Base-by-base conservation (phyloP, 2,797 vertebrate species). In the Trematomus bernacchii region DNA sequence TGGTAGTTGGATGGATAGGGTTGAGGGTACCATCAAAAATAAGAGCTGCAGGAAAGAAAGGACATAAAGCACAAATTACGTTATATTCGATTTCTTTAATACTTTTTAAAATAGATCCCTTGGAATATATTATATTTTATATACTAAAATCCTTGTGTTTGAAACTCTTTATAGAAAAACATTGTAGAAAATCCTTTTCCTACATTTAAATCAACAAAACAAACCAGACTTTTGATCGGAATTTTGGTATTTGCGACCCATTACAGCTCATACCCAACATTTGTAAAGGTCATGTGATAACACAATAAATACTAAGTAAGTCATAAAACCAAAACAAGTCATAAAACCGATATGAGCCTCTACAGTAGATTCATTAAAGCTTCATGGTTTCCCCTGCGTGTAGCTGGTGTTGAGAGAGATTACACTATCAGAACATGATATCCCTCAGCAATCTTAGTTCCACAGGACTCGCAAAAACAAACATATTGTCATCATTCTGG, bases 1-100 rank as follows among this genome's bases (percentile, higher is more conserved):
- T 98, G 76, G 97, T 97, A 82, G 97, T 99, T 64, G 97, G 97
- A 78, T 98, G 97, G 0, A 97, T 94, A 0, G 97, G 97, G 92
- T 98, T 99, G 73, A 96, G 96, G 21, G 96, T 95, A 37, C 97
- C 98, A 0, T 97, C 96, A 61, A 99, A 99, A 52, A 99, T 93
- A 33, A 99, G 94, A 46, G 96, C 97, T 98, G 86, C 44, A 70
- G 73, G 50, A 62, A 70, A 1, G 64, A 27, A 54, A 40, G 18
- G 43, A 23, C 1, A 71, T 14, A 19, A 42, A 61, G 54, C n/a
- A 40, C 30, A 2, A 42, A 42, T 48, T 13, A 12, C 11, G 27
- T 51, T 14, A 37, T 37, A 37, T 37, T 37, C 7, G 0, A 37
- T 37, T 37, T 37, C 8, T 37, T 37, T 37, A 37, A 37, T 37